These are phyloP conservation scores for Panurus biarmicus DNA, from an alignment of 2,113 vertebrate genomes.

Conservation along the genomic window DNA sequence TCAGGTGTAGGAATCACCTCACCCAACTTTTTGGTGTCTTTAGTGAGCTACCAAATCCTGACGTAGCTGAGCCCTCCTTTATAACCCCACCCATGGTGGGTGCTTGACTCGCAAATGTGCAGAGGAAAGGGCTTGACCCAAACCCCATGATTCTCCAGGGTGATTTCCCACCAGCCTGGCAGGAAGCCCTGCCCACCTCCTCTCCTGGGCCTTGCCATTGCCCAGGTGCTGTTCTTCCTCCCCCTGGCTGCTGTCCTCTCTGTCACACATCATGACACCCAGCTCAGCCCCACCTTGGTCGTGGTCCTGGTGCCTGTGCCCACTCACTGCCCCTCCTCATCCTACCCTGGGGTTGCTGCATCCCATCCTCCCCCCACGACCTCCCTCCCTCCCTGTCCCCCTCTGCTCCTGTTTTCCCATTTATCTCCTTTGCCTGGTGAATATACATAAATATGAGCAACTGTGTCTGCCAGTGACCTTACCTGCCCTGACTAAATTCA, in stretches of 20 bases:
- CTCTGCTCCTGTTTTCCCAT: conserved; percentile 31
- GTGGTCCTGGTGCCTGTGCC: background rate
- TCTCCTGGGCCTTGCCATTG: background rate
- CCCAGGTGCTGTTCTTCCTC: background rate
- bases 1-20: background rate
- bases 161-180: background rate
- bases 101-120: accelerated
- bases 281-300: background rate
- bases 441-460: conserved; percentile 55
- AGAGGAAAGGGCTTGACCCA: background rate
- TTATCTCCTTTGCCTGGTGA: conserved; percentile 56
- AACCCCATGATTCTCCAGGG: background rate
- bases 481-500: conserved; percentile 74
- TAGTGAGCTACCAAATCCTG: background rate
- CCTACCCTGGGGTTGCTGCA: background rate
- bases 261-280: accelerated
- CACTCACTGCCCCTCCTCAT: background rate
- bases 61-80: background rate
- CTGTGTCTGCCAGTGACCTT: conserved; percentile 62
- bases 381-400: background rate
- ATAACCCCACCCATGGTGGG: accelerated
- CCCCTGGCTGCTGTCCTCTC: background rate
- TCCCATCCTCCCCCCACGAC: background rate
- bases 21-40: background rate
- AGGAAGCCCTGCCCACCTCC: no score